Evolutionary conservation across 2,888 invertebrate species (phyloP), one percentile per base, ranked within the genome.

Genomic region (Mylabris sibirica): DNA sequence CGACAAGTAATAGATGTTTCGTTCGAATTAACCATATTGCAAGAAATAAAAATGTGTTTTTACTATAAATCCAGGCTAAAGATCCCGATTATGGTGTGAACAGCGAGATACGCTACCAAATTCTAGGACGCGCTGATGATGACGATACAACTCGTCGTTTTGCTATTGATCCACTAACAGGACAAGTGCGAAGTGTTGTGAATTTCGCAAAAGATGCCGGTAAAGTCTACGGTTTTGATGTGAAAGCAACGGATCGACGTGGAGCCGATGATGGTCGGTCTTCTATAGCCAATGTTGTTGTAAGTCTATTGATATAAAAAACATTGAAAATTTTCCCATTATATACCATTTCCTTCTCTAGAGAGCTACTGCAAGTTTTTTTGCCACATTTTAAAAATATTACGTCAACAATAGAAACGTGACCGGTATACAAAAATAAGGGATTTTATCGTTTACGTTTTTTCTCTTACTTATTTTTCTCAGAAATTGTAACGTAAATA

Each of bases 191-290:
- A 14, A 90, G 92, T 0, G 89, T 94, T 17, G 89, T 91, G 0
- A 88, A 90, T 53, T 90, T 95, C 67, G 86, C 89, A 0, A 85
- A 89, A 64, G 91, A 92, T 74, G 91, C 91, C 20, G 94, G 94
- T 0, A 88, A 90, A 72, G 92, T 95, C 57, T 94, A 92, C 79
- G 94, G 94, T 0, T 95, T 95, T 79, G 95, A 95, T 84, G 94
- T 95, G 11, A 94, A 94, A 84, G 96, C 95, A 11, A 94, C 94
- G 0, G 95, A 96, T 81, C 89, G 91, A 67, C 87, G 88, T 26
- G 95, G 95, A 1, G 92, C 92, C 59, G 93, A 94, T 78, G 92
- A 93, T 79, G 95, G 95, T 1, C 90, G 90, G 70, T 94, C 94
- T 9, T 91, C 93, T 61, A 94, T 95, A 73, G 92, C 93, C 63